Evolutionary conservation across 2,888 invertebrate species (phyloP), one percentile per base, ranked within the genome.

Genomic region (Dryococelus australis): DNA sequence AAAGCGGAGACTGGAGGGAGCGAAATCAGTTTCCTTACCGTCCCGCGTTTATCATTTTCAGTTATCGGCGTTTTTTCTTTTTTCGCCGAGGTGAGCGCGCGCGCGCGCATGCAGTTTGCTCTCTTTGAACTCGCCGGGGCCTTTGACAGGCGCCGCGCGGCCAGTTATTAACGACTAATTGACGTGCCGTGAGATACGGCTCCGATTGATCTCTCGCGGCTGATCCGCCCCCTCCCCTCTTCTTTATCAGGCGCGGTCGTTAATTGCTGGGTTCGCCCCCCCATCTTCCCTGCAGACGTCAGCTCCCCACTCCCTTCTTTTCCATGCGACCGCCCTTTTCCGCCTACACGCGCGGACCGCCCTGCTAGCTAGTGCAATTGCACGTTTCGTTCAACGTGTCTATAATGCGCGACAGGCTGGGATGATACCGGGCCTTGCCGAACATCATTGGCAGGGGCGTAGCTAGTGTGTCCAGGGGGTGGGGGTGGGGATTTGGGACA

Each of bases 121-220:
- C n/a, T n/a, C 65, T 65, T 65, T 65, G 65, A 65, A 65, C 65
- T 65, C 65, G 65, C 65, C 65, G 65, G 65, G 16, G 5, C 16
- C 24, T 65, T 65, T 65, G 65, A 24, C 65, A 24, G 65, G 13
- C 65, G 65, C 65, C 65, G 65, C 65, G 65, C 65, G 65, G 65
- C 65, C 65, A 65, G 65, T 65, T 65, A 65, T 65, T 65, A 65
- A 65, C 13, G 65, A 65, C 65, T 65, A 65, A 65, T 65, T 65
- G 65, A 65, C 65, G 65, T 65, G 65, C 65, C 65, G 65, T 24
- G 65, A 65, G 65, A 65, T 65, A 65, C 65, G 65, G 65, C 65
- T 65, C 65, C 65, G 65, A 65, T 65, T 65, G 65, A 65, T 65
- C 65, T 65, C 13, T 16, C 65, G 16, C 24, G 65, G 16, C 65